Percentiles rank a stretch among this genome's conserved stretches.
These are phyloP conservation scores for Abscondita cerata DNA, from an alignment of 2,888 invertebrate genomes.

Conservation along the genomic window DNA sequence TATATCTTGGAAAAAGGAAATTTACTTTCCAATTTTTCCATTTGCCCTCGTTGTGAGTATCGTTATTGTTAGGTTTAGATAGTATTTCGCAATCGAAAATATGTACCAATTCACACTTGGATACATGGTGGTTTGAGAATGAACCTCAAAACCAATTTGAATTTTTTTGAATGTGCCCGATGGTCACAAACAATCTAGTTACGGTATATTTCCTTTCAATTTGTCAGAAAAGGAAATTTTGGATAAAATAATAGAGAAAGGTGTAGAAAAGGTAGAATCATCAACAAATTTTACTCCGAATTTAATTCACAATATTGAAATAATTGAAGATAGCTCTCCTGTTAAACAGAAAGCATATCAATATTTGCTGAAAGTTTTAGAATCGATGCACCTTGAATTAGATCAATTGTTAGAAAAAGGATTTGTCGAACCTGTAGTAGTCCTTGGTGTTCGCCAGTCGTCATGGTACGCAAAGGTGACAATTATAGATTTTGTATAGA, in stretches of 20 bases:
- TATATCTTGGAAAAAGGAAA: neutral
- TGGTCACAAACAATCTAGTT: neutral
- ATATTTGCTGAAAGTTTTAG: neutral
- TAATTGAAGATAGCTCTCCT: neutral
- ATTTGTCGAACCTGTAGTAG: neutral
- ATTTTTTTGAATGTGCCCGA: neutral
- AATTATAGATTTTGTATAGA: neutral
- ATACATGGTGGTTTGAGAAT: constrained; percentile 2
- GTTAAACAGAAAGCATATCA: neutral
- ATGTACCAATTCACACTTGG: constrained; percentile 1
- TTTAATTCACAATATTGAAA: neutral
- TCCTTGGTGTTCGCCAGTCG: neutral
- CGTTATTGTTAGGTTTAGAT: neutral
- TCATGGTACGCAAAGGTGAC: neutral
- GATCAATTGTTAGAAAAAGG: neutral
- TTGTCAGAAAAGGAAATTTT: neutral
- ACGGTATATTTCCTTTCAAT: neutral
- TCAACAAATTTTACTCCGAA: neutral
- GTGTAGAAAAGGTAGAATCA: neutral
- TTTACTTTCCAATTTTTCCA: neutral
- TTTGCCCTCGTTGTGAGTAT: neutral
- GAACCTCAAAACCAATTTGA: neutral
- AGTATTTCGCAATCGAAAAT: neutral
- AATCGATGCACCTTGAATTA: neutral
- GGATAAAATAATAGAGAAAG: neutral